Evolutionary conservation across 53 echinoderm and acorn worm genomes (phyloP).

Genomic region (Zoroaster sp.): DNA sequence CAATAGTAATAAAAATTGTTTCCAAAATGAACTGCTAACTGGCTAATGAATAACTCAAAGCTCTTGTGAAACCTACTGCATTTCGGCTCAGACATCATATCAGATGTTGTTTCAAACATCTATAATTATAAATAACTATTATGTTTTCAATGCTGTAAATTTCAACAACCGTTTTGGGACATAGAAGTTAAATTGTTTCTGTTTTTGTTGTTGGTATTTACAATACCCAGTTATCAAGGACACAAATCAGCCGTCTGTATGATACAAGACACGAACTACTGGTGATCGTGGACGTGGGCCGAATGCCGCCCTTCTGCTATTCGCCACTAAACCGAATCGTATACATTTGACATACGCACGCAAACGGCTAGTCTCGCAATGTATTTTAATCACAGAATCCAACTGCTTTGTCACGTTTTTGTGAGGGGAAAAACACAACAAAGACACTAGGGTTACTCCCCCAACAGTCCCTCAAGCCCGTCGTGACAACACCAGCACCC

Average conservation of each 20-base stretch:
- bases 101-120: too few species aligned
- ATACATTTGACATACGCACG: not conserved
- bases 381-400: constrained; percentile 9
- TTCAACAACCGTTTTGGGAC: too few species aligned
- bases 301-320: not conserved
- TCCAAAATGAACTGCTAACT: too few species aligned
- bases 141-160: too few species aligned
- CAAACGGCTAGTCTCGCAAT: not conserved
- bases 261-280: constrained; percentile 2
- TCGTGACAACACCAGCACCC: not conserved
- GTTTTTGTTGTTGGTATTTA: too few species aligned
- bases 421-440: constrained; percentile 1
- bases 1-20: too few species aligned
- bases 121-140: too few species aligned
- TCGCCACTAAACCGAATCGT: constrained; percentile 11
- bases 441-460: not conserved
- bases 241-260: not conserved
- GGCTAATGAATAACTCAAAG: too few species aligned
- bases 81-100: too few species aligned
- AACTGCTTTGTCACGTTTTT: constrained; percentile 5
- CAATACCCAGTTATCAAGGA: too few species aligned
- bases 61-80: too few species aligned
- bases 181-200: too few species aligned
- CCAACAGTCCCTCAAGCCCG: not conserved
- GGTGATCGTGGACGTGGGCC: not conserved